phyloP scores from a whole-genome alignment of 2,888 invertebrate genomes.

The Cheilosia soror region DNA sequence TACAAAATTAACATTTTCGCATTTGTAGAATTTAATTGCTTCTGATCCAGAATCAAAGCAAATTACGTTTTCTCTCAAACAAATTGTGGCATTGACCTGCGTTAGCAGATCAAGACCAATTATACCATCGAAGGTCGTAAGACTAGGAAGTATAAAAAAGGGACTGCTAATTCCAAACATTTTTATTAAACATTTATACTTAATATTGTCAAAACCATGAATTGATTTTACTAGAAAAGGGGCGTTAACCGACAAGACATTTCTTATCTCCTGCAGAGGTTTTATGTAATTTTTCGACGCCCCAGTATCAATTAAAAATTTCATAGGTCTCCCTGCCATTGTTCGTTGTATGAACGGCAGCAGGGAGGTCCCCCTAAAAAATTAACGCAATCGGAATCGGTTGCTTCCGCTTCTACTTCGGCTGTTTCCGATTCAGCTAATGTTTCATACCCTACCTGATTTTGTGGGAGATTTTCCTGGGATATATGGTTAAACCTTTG shows the following conservation, averaged over 20 bases:
- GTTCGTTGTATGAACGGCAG: conserved; percentile 58
- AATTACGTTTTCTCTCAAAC: conserved; percentile 57
- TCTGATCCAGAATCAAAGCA: conserved; percentile 50
- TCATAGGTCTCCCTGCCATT: conserved; percentile 45
- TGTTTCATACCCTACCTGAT: conserved; percentile 13
- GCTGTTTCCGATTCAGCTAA: conserved; percentile 11
- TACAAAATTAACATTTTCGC: conserved; percentile 62
- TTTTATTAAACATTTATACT: conserved; percentile 62
- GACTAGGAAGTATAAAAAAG: conserved; percentile 64
- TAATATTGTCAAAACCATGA: conserved; percentile 53
- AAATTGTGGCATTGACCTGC: conserved; percentile 56
- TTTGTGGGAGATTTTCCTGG: conserved; percentile 29
- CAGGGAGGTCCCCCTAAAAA: conserved; percentile 61
- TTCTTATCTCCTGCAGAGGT: conserved; percentile 34
- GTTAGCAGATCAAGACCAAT: conserved; percentile 71
- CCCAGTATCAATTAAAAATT: conserved; percentile 62
- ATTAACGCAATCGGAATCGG: conserved; percentile 34
- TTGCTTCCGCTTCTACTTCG: conserved; percentile 16
- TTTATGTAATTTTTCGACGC: conserved; percentile 71
- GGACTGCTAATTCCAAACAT: conserved; percentile 56
- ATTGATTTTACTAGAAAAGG: conserved; percentile 62
- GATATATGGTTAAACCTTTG: conserved; percentile 58
- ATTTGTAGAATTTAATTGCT: conserved; percentile 62
- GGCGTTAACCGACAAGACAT: conserved; percentile 35
- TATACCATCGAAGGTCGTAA: conserved; percentile 69